phyloP scores from a whole-genome alignment of 2,113 vertebrate genomes.

The Dasyurus viverrinus region DNA sequence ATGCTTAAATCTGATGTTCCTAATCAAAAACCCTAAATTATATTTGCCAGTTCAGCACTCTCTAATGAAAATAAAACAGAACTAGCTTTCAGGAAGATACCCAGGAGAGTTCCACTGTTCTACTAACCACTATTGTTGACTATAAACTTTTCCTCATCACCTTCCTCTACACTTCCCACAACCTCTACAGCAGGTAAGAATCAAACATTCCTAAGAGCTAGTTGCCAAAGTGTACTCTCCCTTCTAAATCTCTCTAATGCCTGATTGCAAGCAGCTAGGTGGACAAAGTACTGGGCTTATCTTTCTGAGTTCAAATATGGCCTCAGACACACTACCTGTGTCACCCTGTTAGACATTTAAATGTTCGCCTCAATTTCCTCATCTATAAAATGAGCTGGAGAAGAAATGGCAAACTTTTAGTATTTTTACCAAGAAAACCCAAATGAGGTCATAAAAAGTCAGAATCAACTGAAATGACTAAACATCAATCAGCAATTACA shows the following conservation, averaged over 20 bases:
- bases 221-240: background rate
- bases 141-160: background rate
- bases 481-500: background rate
- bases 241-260: background rate
- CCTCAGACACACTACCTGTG: background rate
- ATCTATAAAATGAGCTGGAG: background rate
- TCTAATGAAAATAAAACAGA: background rate
- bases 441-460: background rate
- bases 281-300: background rate
- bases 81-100: background rate
- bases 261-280: background rate
- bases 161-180: background rate
- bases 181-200: background rate
- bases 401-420: background rate
- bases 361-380: background rate
- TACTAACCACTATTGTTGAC: background rate
- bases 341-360: background rate
- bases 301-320: background rate
- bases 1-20: background rate
- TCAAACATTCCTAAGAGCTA: background rate
- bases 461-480: background rate
- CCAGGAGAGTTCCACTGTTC: background rate
- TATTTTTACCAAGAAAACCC: background rate
- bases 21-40: background rate
- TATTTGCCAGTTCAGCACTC: background rate